Evolutionary conservation across 1,140 invertebrate genomes (phyloP).

Genomic region (Chymomyza costata): DNA sequence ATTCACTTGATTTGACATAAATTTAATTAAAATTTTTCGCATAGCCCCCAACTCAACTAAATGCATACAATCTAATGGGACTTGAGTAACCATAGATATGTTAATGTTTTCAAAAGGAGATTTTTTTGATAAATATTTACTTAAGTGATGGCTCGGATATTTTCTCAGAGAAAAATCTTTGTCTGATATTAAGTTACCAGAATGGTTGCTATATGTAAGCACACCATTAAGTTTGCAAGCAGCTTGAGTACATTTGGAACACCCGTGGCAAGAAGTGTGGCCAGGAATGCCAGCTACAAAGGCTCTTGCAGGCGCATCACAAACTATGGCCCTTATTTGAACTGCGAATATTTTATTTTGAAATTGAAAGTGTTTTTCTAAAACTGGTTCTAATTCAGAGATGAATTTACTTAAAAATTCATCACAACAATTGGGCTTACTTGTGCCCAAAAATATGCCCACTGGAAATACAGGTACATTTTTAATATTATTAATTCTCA

Average conservation of each 20-base stretch:
- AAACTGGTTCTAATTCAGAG: background rate
- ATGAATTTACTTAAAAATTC: conserved; percentile 1
- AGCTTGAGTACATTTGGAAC: too few relatives aligned
- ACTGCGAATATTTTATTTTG: background rate
- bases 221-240: too few relatives aligned
- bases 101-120: too few relatives aligned
- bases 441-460: conserved; percentile 10
- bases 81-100: background rate
- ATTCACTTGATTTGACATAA: background rate
- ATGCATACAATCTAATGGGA: conserved; percentile 1
- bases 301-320: conserved; percentile 13
- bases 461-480: conserved; percentile 3
- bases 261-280: too few relatives aligned
- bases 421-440: conserved; percentile 1
- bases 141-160: too few relatives aligned
- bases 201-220: too few relatives aligned
- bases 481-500: conserved; percentile 12
- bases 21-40: conserved; percentile 1
- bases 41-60: background rate
- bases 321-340: conserved; percentile 14
- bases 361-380: background rate
- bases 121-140: too few relatives aligned
- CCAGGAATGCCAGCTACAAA: conserved; percentile 2
- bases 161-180: too few relatives aligned
- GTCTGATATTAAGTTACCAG: background rate